Evolutionary conservation across 92 coral and sea anemone species (phyloP).

Genomic region (Epizoanthus fatuus): DNA sequence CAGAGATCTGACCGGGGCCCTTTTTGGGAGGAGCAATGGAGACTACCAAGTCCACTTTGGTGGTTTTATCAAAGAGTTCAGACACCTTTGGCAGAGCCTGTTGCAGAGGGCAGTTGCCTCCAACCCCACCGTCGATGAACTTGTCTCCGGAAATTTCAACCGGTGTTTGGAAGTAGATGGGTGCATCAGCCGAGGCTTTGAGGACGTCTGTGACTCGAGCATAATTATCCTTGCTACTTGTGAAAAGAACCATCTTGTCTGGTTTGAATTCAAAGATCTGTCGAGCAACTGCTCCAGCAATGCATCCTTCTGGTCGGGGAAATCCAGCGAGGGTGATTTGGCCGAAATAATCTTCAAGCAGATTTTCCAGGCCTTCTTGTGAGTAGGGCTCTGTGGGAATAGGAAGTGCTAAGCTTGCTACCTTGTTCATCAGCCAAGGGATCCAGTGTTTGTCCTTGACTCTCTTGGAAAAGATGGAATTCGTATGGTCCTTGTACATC

Average conservation of each 20-base stretch:
- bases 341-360: not conserved
- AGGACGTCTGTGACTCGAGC: constrained; percentile 36
- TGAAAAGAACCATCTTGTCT: constrained; percentile 32
- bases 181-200: constrained; percentile 50
- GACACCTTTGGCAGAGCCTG: constrained; percentile 33
- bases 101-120: constrained; percentile 49
- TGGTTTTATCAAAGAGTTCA: constrained; percentile 22
- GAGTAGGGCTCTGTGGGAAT: constrained; percentile 38
- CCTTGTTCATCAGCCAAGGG: not conserved
- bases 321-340: constrained; percentile 1
- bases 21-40: constrained; percentile 47
- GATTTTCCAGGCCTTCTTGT: constrained; percentile 13
- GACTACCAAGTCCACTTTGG: constrained; percentile 1
- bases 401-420: not conserved
- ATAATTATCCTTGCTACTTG: constrained; percentile 6
- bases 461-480: not conserved
- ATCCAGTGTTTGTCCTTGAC: not conserved
- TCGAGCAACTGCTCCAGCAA: constrained; percentile 49
- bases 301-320: constrained; percentile 36
- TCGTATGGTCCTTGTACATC: constrained; percentile 24
- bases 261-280: not conserved
- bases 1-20: not conserved
- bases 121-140: constrained; percentile 47
- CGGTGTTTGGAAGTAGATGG: constrained; percentile 42
- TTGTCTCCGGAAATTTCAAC: constrained; percentile 29